Conservation (phyloP, 2,797 vertebrate genomes). For the Helostoma temminkii region DNA sequence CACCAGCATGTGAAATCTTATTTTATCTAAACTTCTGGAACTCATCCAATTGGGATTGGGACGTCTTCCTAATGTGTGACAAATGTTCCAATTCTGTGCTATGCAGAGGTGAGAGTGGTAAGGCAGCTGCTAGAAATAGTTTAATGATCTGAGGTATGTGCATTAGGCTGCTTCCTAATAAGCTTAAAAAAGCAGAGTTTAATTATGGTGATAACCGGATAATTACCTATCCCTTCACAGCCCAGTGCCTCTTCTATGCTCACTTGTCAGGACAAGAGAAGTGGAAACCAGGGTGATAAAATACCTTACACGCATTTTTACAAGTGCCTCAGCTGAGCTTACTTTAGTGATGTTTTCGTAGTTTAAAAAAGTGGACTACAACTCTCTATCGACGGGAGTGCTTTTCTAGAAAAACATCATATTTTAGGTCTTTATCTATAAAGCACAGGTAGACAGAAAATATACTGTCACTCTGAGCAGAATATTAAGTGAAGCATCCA, state of each 20-base stretch:
- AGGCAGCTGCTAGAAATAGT: slow-evolving; percentile 47
- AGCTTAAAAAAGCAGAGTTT: slow-evolving; percentile 45
- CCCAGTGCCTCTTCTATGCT: slow-evolving; percentile 27
- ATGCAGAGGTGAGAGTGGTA: slow-evolving; percentile 4
- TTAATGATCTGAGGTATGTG: slow-evolving; percentile 33
- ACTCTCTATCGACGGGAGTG: slow-evolving; percentile 14
- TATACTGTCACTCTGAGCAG: slow-evolving; percentile 15
- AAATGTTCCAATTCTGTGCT: slow-evolving; percentile 9
- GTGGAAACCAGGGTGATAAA: slow-evolving; percentile 20
- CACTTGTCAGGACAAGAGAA: slow-evolving; percentile 37
- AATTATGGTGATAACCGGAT: slow-evolving; percentile 71
- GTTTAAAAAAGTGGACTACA: slow-evolving; percentile 2
- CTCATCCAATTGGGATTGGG: too few species aligned
- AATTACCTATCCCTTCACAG: slow-evolving; percentile 58
- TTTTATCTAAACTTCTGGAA: too few species aligned
- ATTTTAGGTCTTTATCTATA: slow-evolving; percentile 11
- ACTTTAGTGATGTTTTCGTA: background rate
- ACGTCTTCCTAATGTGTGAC: slow-evolving; percentile 21
- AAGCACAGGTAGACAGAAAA: slow-evolving; percentile 16
- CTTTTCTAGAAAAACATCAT: background rate
- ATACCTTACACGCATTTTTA: slow-evolving; percentile 30
- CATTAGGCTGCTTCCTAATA: slow-evolving; percentile 48
- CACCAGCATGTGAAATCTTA: too few species aligned
- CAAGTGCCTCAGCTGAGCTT: slow-evolving; percentile 12
- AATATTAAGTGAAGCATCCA: slow-evolving; percentile 22